Percentiles rank a stretch among this genome's conserved stretches.
Evolutionary conservation across 2,113 vertebrate genomes (phyloP).

Genomic region (Mus pahari): DNA sequence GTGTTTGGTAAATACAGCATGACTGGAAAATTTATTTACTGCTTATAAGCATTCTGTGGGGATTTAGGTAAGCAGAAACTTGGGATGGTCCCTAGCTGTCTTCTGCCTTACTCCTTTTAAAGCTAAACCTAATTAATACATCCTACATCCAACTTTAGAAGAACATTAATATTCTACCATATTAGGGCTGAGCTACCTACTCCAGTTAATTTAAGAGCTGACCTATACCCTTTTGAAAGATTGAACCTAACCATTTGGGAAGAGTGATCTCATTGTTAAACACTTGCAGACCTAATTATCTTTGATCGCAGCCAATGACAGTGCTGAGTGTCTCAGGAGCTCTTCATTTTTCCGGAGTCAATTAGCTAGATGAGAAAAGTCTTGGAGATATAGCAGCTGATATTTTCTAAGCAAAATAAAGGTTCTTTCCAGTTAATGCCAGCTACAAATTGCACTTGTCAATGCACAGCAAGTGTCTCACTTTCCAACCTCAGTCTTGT

Average conservation of each 20-base stretch:
- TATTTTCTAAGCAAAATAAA: not conserved
- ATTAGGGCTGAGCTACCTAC: slow-evolving; percentile 24
- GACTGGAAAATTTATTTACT: slow-evolving; percentile 47
- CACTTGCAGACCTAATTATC: slow-evolving; percentile 55
- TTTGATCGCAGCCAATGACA: not conserved
- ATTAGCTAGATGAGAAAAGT: not conserved
- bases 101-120: not conserved
- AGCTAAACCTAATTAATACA: slow-evolving; percentile 59
- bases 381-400: not conserved
- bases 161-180: slow-evolving; percentile 14
- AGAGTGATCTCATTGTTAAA: slow-evolving; percentile 40
- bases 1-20: slow-evolving; percentile 46
- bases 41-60: not conserved
- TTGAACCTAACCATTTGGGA: slow-evolving; percentile 54
- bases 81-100: slow-evolving; percentile 30
- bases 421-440: not conserved
- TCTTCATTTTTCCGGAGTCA: not conserved
- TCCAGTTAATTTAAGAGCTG: slow-evolving; percentile 65
- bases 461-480: not conserved
- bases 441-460: not conserved
- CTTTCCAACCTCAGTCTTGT: not conserved
- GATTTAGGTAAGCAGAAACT: slow-evolving; percentile 17
- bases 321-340: not conserved
- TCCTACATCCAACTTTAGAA: slow-evolving; percentile 42
- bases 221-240: slow-evolving; percentile 55